Evolutionary conservation across 2,113 vertebrate species (phyloP).

Genomic region (Leptosomus discolor): DNA sequence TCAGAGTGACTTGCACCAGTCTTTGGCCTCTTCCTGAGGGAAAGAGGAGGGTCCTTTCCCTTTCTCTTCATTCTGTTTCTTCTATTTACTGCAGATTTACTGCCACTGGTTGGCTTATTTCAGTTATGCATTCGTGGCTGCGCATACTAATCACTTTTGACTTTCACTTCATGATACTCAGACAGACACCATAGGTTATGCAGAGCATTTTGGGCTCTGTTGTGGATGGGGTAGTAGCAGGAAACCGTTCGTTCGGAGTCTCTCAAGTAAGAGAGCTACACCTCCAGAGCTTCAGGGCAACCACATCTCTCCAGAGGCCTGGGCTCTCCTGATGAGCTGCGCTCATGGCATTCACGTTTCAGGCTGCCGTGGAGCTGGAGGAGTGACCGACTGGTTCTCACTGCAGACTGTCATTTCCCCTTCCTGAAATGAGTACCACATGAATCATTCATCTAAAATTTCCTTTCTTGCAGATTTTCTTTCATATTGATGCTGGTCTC

Average conservation of each 20-base stretch:
- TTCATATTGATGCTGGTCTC: not conserved
- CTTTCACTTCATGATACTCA: not conserved
- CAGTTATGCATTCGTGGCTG: not conserved
- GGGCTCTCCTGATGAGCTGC: not conserved
- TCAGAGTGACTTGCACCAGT: not conserved
- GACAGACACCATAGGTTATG: not conserved
- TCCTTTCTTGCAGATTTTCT: not conserved
- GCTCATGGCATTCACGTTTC: not conserved
- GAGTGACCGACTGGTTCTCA: rapidly evolving
- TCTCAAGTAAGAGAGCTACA: not conserved
- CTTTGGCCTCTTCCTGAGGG: not conserved
- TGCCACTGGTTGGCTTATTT: not conserved
- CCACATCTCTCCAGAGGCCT: not conserved
- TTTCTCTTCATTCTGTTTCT: not conserved
- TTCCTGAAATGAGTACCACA: not conserved
- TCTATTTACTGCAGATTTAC: not conserved
- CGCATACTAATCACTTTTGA: not conserved
- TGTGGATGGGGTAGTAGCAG: not conserved
- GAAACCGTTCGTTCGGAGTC: not conserved
- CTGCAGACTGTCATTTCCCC: not conserved
- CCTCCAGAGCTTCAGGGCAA: not conserved
- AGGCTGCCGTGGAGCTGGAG: not conserved
- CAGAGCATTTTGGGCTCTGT: rapidly evolving
- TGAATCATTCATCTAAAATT: not conserved
- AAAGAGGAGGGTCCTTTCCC: not conserved